These are phyloP conservation scores for Lagocephalus sceleratus DNA, from an alignment of 2,797 vertebrate genomes.

Conservation along the genomic window DNA sequence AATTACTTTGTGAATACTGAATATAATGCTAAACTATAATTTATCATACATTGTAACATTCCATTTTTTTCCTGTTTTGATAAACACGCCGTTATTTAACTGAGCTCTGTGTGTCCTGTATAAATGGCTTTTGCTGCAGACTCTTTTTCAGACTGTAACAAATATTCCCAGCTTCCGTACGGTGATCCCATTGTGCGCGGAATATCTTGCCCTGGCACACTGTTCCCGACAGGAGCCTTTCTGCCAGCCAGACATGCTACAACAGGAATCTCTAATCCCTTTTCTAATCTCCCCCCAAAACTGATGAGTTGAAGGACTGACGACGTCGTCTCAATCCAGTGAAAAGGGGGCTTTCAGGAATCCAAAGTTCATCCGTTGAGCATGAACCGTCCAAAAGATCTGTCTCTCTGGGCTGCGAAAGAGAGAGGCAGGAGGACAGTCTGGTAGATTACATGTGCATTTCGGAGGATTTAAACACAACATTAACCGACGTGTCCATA, in stretches of 20 bases:
- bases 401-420: slow-evolving; percentile 7
- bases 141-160: slow-evolving; percentile 35
- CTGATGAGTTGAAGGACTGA: slow-evolving; percentile 52
- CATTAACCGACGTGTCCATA: too few relatives aligned
- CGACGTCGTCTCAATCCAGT: slow-evolving; percentile 45
- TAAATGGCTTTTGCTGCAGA: slow-evolving; percentile 19
- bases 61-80: slow-evolving; percentile 60
- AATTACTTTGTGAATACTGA: slow-evolving; percentile 61
- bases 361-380: slow-evolving; percentile 12
- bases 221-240: slow-evolving; percentile 54
- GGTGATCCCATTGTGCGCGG: slow-evolving; percentile 58
- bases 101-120: slow-evolving; percentile 45
- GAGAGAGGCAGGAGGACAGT: neutral
- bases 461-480: too few relatives aligned
- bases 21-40: slow-evolving; percentile 57
- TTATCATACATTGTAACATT: slow-evolving; percentile 74
- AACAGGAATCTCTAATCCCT: slow-evolving; percentile 55
- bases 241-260: slow-evolving; percentile 58
- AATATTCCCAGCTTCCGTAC: slow-evolving; percentile 33
- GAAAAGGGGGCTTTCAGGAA: slow-evolving; percentile 36
- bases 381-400: slow-evolving; percentile 11
- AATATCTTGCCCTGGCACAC: slow-evolving; percentile 49
- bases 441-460: too few relatives aligned
- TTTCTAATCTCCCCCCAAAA: slow-evolving; percentile 48
- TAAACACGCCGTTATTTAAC: slow-evolving; percentile 67